These are phyloP conservation scores for Galerucella nymphaeae DNA, from an alignment of 2,888 invertebrate species.

Conservation along the genomic window DNA sequence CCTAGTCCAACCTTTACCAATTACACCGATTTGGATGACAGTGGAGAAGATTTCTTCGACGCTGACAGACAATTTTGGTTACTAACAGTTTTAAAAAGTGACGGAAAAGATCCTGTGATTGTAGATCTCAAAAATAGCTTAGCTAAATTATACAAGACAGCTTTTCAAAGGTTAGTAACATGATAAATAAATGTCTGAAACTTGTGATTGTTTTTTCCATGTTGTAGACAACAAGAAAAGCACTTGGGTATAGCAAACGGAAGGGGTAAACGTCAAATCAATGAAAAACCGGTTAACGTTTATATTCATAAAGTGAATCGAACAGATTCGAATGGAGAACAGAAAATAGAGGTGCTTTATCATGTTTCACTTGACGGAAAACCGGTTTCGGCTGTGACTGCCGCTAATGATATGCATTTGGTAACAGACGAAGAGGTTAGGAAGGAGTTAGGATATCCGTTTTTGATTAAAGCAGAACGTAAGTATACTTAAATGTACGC, in stretches of 20 bases:
- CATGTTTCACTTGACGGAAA: conserved; percentile 83
- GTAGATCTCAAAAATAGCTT: conserved; percentile 77
- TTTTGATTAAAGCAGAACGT: conserved; percentile 89
- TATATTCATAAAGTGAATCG: conserved; percentile 76
- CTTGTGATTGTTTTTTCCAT: no score
- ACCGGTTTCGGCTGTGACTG: conserved; percentile 83
- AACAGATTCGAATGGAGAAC: conserved; percentile 61
- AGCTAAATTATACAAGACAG: conserved; percentile 82
- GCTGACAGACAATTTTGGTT: conserved; percentile 84
- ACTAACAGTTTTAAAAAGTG: conserved; percentile 77
- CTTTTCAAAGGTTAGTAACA: conserved; percentile 76
- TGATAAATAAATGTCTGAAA: conserved; percentile 3
- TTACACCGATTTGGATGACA: conserved; percentile 44
- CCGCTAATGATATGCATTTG: conserved; percentile 85
- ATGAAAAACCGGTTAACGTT: conserved; percentile 70
- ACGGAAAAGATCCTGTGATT: conserved; percentile 66
- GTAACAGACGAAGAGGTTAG: conserved; percentile 82
- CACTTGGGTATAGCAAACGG: conserved; percentile 75
- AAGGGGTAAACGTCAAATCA: conserved; percentile 56
- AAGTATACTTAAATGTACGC: conserved; percentile 61
- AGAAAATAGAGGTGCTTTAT: conserved; percentile 76
- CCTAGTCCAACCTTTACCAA: conserved; percentile 62
- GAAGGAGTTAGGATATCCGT: conserved; percentile 78
- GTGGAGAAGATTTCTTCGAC: conserved; percentile 52
- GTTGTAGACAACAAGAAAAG: conserved; percentile 78